These are phyloP conservation scores for Electrona antarctica DNA, from an alignment of 2,113 vertebrate genomes.

Conservation along the genomic window DNA sequence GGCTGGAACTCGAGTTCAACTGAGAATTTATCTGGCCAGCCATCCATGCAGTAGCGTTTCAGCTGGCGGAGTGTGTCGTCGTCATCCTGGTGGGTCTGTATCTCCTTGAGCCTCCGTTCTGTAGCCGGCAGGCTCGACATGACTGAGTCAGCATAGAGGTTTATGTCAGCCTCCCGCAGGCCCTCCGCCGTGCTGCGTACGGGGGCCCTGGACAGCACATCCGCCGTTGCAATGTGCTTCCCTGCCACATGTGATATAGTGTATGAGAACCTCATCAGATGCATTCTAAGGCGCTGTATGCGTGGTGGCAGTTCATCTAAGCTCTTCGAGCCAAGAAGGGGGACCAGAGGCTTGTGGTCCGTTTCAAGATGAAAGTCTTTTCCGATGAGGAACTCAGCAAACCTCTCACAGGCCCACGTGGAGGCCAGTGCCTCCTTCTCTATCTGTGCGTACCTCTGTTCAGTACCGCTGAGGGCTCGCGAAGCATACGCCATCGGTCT, in stretches of 20 bases:
- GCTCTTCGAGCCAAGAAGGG: constrained; percentile 4
- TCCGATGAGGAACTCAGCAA: constrained; percentile 10
- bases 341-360: constrained; percentile 24
- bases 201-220: constrained; percentile 25
- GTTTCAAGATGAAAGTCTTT: constrained; percentile 6
- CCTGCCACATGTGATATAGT: no score
- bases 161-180: constrained; percentile 3
- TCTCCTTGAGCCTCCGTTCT: constrained; percentile 11
- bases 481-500: constrained; percentile 3
- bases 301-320: no score
- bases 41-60: constrained; percentile 15
- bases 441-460: constrained; percentile 13
- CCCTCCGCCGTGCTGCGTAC: neutral
- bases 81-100: constrained; percentile 1
- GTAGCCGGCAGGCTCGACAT: constrained; percentile 27
- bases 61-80: constrained; percentile 8
- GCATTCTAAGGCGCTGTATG: no score
- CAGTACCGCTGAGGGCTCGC: neutral
- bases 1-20: constrained; percentile 4
- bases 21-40: constrained; percentile 26
- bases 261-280: no score
- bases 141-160: constrained; percentile 19
- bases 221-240: no score
- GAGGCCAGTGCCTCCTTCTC: constrained; percentile 16
- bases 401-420: constrained; percentile 29